Base-by-base conservation (phyloP, 2,113 vertebrate species). In the Coptodon bakossiorum region DNA sequence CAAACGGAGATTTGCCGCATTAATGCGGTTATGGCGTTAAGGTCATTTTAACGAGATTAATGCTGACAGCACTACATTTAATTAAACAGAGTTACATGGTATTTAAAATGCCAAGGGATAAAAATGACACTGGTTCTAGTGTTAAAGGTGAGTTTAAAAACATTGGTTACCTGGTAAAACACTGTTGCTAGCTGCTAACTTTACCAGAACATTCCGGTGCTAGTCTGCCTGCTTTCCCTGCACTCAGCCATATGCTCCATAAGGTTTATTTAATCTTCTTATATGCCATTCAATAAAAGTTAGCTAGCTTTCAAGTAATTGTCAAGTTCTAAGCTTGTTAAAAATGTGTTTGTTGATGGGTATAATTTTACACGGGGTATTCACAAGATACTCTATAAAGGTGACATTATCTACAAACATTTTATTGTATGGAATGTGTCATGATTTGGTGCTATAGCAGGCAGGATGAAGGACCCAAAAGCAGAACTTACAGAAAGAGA, bases 11-110 rank as follows among this genome's bases (percentile, higher is more conserved):
- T 34, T 61, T 61, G 19, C 50, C 9, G 0, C 19, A 10, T n/a
- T n/a, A 53, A 53, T n/a, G 52, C 52, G 0, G 1, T 53, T 6
- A 53, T 53, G 16, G 14, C 3, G 0, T 61, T 61, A 31, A 61
- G 0, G 0, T 31, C 3, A 61, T 61, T 61, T 61, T 34, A 61
- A 61, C 0, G 0, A 61, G 14, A 61, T 34, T 34, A 34, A 19
- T 4, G 29, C 29, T 61, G 29, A 61, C 57, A 61, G 57, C 5
- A 61, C 8, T 1, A 17, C 3, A 10, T 10, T 61, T 61, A 0
- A 61, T 61, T 71, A 3, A 43, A 24, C 66, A 24, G 12, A 24
- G 36, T 71, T 6, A 68, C 4, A 0, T 14, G 12, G 7, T 71
- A 40, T 14, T 68, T 0, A 40, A 66, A 66, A 68, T 68, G 0